These are phyloP conservation scores for Cryptus armator DNA, from an alignment of 2,888 invertebrate genomes.

Conservation along the genomic window DNA sequence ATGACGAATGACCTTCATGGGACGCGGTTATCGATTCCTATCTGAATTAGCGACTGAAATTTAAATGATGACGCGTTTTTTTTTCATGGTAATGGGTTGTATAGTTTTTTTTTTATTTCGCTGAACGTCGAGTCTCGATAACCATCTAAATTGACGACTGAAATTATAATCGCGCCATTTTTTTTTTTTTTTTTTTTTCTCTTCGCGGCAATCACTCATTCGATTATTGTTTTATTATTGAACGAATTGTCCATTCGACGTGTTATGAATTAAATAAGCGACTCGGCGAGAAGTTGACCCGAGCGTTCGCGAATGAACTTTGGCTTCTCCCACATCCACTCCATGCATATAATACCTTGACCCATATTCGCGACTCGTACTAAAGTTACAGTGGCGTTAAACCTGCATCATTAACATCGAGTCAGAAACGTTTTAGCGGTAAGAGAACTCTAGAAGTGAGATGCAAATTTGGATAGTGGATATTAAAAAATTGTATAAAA, in stretches of 20 bases:
- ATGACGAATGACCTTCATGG: no score
- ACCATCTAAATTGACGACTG: no score
- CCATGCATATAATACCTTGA: background rate
- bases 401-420: conserved; percentile 5
- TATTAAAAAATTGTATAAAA: background rate
- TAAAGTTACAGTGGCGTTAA: background rate
- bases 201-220: no score
- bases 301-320: background rate
- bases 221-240: background rate
- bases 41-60: no score
- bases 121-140: no score
- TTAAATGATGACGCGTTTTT: no score
- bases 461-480: conserved; percentile 2
- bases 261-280: background rate
- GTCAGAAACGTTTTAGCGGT: background rate
- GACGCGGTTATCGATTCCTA: no score
- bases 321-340: background rate
- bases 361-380: background rate
- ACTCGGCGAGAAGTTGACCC: background rate
- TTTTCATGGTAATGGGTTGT: no score
- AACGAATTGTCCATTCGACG: background rate
- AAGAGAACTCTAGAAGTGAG: background rate
- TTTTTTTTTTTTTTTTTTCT: no score
- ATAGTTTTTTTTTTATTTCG: no score
- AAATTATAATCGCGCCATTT: no score